A percentile compares a stretch with the other conserved stretches of the same genome.
Conservation (phyloP, 2,888 invertebrate species). For the Prosapia bicincta region DNA sequence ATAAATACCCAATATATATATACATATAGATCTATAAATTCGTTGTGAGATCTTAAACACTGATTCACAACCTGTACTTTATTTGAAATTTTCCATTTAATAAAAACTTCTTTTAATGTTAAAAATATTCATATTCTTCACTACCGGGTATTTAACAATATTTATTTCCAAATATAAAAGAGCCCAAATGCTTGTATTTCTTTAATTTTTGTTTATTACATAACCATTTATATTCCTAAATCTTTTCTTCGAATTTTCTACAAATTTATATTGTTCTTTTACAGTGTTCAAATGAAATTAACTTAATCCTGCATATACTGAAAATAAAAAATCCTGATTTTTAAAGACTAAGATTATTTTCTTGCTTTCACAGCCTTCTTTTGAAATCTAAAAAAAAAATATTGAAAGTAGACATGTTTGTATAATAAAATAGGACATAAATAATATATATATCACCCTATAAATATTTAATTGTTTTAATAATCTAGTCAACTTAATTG, state of each 20-base stretch:
- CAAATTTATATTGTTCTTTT: background rate
- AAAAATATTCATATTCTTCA: no score
- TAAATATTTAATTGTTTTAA: background rate
- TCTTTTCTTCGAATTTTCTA: background rate
- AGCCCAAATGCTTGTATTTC: no score
- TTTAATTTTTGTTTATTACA: no score
- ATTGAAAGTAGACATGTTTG: background rate
- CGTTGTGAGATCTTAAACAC: no score
- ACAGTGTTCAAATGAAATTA: background rate
- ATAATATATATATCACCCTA: background rate
- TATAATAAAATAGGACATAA: background rate
- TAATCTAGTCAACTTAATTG: background rate
- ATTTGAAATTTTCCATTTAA: no score
- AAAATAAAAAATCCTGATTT: background rate
- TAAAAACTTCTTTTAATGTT: no score
- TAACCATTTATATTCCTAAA: no score
- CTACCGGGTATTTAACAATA: no score
- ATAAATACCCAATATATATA: no score
- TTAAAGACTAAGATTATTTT: background rate
- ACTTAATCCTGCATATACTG: background rate
- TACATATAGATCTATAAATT: no score
- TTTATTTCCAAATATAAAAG: no score
- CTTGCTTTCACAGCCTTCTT: background rate
- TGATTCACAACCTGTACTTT: no score
- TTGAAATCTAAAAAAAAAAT: background rate